Conservation (phyloP, 1,140 invertebrate genomes). For the Danaus plexippus region DNA sequence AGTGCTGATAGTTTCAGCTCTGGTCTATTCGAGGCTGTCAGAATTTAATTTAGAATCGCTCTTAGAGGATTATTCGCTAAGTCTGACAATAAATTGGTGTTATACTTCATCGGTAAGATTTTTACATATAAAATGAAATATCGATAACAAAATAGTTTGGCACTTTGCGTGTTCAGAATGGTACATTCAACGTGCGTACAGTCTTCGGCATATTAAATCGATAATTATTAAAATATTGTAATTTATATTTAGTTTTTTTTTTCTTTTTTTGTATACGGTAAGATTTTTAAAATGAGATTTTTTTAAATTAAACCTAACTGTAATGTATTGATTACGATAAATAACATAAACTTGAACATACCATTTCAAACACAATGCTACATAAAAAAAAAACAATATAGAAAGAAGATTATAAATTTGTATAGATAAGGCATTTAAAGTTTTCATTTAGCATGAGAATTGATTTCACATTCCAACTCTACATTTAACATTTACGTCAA, state of each 20-base stretch:
- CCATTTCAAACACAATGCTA: conserved; percentile 34
- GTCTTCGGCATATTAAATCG: conserved; percentile 16
- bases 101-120: conserved; percentile 42
- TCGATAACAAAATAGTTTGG: conserved; percentile 41
- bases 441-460: conserved; percentile 30
- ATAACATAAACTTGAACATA: conserved; percentile 18
- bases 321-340: neutral
- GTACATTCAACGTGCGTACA: conserved; percentile 27
- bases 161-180: conserved; percentile 42
- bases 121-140: conserved; percentile 32
- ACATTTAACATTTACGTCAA: conserved; percentile 43
- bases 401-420: conserved; percentile 12
- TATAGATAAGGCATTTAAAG: conserved; percentile 41
- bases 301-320: too few relatives aligned
- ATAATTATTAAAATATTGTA: conserved; percentile 18
- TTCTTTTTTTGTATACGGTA: too few relatives aligned
- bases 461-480: conserved; percentile 38
- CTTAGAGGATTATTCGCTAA: conserved; percentile 45
- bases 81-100: conserved; percentile 48
- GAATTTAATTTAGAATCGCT: conserved; percentile 46
- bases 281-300: too few relatives aligned
- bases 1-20: neutral
- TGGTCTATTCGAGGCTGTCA: conserved; percentile 40
- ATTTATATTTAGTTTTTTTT: neutral
- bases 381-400: conserved; percentile 12